A percentile compares a stretch with the other conserved stretches of the same genome.
Conservation (phyloP, 2,888 invertebrate species). For the Mycalesis mineus region DNA sequence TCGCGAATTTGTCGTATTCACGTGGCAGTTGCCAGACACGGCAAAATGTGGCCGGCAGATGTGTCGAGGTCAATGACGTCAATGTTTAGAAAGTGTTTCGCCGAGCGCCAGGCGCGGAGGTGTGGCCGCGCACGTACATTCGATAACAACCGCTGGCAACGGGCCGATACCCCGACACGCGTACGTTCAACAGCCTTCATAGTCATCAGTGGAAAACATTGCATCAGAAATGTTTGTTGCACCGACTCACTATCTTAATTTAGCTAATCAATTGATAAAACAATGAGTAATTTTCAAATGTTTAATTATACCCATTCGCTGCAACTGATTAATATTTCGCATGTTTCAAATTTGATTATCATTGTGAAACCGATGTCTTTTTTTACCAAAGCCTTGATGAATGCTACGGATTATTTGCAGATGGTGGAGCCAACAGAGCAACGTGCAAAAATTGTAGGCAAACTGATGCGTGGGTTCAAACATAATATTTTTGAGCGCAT, state of each 20-base stretch:
- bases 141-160: conserved; percentile 9
- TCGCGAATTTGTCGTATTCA: not conserved
- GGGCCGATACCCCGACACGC: not conserved
- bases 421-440: no score
- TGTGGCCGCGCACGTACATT: conserved; percentile 23
- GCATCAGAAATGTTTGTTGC: conserved; percentile 18
- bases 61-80: conserved; percentile 24
- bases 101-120: conserved; percentile 17
- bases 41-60: conserved; percentile 7
- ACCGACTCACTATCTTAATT: not conserved
- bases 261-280: not conserved
- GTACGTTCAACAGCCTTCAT: not conserved
- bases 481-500: no score
- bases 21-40: not conserved
- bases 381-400: no score
- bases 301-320: not conserved
- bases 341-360: no score
- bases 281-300: not conserved
- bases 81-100: conserved; percentile 30
- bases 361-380: no score
- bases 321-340: no score
- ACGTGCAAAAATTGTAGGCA: no score
- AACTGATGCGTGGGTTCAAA: no score
- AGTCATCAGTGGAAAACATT: conserved; percentile 19
- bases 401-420: no score